phyloP scores from a whole-genome alignment of 2,797 vertebrate species.

The Alectoris magna region DNA sequence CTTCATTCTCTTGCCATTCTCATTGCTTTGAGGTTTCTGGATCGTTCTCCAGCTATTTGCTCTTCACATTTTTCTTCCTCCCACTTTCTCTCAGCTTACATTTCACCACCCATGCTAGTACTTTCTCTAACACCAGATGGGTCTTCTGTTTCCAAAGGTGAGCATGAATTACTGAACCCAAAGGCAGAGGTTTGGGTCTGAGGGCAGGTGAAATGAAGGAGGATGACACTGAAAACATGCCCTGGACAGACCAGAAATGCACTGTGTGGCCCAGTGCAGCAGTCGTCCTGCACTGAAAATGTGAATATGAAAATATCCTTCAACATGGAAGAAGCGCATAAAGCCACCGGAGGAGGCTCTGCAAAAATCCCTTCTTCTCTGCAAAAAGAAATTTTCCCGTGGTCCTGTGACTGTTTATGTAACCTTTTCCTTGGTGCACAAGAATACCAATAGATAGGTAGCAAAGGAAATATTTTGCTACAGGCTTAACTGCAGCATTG shows the following conservation, averaged over 20 bases:
- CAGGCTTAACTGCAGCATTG: neutral
- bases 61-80: conserved; percentile 39
- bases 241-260: neutral
- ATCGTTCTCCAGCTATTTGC: conserved; percentile 29
- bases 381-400: neutral
- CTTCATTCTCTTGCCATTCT: neutral
- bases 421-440: neutral
- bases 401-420: neutral
- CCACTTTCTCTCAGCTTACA: conserved; percentile 50
- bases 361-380: neutral
- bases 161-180: neutral
- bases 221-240: neutral
- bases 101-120: conserved; percentile 3
- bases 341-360: accelerated
- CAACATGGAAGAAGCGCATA: neutral
- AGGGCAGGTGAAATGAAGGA: neutral
- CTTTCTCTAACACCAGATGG: neutral
- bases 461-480: neutral
- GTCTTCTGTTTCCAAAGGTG: conserved; percentile 12
- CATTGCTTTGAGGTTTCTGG: neutral
- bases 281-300: neutral
- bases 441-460: conserved; percentile 2
- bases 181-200: neutral
- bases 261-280: accelerated
- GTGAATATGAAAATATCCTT: neutral